phyloP scores from a whole-genome alignment of 2,797 vertebrate genomes.

The Clarias fuscus region DNA sequence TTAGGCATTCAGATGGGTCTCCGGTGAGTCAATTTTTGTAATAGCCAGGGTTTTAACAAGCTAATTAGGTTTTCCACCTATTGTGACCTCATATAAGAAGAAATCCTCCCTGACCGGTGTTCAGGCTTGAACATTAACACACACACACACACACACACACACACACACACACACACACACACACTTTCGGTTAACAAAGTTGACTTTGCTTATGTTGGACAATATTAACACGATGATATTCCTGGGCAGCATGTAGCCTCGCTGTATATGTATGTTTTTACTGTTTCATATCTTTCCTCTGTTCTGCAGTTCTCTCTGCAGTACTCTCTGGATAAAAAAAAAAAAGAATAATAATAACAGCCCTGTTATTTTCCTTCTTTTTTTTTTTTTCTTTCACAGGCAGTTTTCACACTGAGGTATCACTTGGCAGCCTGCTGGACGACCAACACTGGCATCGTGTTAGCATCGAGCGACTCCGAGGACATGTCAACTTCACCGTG shows the following conservation, averaged over 20 bases:
- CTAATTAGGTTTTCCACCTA: too few species aligned
- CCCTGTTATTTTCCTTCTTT: background rate
- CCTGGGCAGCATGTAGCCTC: too few species aligned
- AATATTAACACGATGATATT: background rate
- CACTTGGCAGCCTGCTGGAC: constrained; percentile 87
- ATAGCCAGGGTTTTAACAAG: too few species aligned
- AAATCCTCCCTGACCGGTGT: too few species aligned
- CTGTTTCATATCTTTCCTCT: background rate
- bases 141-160: too few species aligned
- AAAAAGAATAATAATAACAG: background rate
- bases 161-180: too few species aligned
- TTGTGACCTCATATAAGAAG: too few species aligned
- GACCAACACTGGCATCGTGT: constrained; percentile 93
- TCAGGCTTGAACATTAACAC: too few species aligned
- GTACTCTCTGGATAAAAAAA: too few species aligned
- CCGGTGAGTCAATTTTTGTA: too few species aligned
- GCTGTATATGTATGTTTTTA: too few species aligned
- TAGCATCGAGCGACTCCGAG: constrained; percentile 78
- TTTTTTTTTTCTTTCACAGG: constrained; percentile 56
- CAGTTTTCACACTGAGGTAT: constrained; percentile 69
- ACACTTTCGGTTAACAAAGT: background rate
- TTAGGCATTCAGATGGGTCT: too few species aligned
- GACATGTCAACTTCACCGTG: constrained; percentile 88
- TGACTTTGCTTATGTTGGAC: background rate
- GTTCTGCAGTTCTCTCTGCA: background rate